Evolutionary conservation across 2,797 vertebrate species (phyloP), one percentile per base, ranked within the genome.

Genomic region (Cetoscarus ocellatus): DNA sequence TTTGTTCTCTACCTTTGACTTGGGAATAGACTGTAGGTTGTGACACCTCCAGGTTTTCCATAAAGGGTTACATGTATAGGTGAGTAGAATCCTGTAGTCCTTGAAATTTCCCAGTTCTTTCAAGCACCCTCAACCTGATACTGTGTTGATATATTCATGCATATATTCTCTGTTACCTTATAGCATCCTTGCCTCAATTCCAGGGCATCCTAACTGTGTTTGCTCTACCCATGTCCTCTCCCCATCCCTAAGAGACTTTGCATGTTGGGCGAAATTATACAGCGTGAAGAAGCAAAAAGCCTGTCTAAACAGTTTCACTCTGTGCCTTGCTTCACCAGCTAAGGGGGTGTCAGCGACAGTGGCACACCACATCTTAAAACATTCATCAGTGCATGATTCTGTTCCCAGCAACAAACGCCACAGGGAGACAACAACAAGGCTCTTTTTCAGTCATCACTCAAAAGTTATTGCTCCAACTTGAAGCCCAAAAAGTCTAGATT

Each of bases 311-410:
- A 58, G 67, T 69, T 55, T 9, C 54, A 45, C 6, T 51, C 48
- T 43, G 51, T 5, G 38, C 56, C 69, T 72, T 68, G 58, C 43
- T 5, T 63, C 72, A 43, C 52, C 62, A 72, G 76, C 63, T 45
- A n/a, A 57, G 61, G 36, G 42, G 54, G 68, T 59, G 69, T 79
- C 62, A 49, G 54, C 61, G 40, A 67, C 65, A 69, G 74, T 38
- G 57, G 57, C 61, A 64, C 36, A 64, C 59, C 51, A 57, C 56
- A 56, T 80, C 67, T 82, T 73, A 82, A 89, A 89, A 89, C 83
- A 84, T 86, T 85, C 70, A 85, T 87, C 83, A 79, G 60, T 10
- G 39, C 64, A 49, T 3, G 54, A 74, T 84, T 82, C 75, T 66
- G 69, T 82, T 82, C 65, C 73, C 61, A 72, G 67, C 75, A 69